Evolutionary conservation across 2,797 vertebrate genomes (phyloP), one percentile per base, ranked within the genome.

Genomic region (Rallus crepitans): DNA sequence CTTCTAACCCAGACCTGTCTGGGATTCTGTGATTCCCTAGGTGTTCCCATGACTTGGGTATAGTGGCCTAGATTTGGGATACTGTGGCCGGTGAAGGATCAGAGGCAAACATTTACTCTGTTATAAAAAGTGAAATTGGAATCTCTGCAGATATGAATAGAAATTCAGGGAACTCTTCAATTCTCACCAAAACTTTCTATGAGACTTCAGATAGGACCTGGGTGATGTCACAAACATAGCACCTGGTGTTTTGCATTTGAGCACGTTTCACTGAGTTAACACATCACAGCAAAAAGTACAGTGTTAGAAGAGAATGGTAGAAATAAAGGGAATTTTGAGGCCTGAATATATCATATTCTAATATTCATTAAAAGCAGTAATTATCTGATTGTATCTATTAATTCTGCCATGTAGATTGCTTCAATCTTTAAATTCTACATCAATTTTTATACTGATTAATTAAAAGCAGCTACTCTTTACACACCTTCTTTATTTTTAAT

Each of bases 371-470:
- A 42, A 87, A 68, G 64, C 64, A 85, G 59, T 66, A 90, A 87
- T 96, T 92, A 94, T 87, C 88, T 96, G 85, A 89, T 93, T 95
- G 80, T 88, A 90, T 93, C 86, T 82, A 82, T 80, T 94, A 92
- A 96, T 95, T 93, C 81, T 82, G 73, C 78, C 77, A 84, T 83
- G 39, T 70, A 72, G 50, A 72, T 89, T 65, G 50, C 73, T 91
- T 63, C 82, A 59, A 1, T 57, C 70, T 78, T 88, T 91, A 92
- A 89, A 92, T 81, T 63, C 48, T 20, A 84, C 90, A 60, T 86
- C 60, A 72, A 50, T 86, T 94, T 89, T 95, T 72, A 61, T 82
- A 73, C 23, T 15, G 3, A 79, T 94, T 91, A 93, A 96, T 94
- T 91, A 93, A 90, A 95, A 92, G 61, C 37, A 52, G 25, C 47